phyloP scores from a whole-genome alignment of 2,888 invertebrate genomes.

The Galerucella pusilla region DNA sequence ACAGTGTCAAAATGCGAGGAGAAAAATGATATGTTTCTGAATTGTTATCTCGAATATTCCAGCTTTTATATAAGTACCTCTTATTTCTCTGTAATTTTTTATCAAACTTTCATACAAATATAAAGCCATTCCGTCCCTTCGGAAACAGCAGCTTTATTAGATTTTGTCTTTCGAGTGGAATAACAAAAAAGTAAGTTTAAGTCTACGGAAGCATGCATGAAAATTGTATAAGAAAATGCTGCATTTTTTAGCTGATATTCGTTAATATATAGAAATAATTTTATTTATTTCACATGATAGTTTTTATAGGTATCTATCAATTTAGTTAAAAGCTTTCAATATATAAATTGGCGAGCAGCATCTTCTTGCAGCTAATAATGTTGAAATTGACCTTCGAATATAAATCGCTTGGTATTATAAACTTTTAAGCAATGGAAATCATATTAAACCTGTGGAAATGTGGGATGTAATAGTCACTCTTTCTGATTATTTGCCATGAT shows the following conservation, averaged over 20 bases:
- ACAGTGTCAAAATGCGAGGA: too few species aligned
- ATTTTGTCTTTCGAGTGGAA: not conserved
- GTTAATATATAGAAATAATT: not conserved
- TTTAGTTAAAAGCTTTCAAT: not conserved
- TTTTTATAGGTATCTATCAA: not conserved
- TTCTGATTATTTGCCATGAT: constrained; percentile 52
- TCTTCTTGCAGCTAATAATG: constrained; percentile 15
- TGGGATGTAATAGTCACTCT: constrained; percentile 54
- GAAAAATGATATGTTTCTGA: too few species aligned
- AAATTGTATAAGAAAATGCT: not conserved
- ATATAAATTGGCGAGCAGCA: not conserved
- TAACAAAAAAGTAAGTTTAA: not conserved
- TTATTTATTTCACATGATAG: too few species aligned
- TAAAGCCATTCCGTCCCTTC: not conserved
- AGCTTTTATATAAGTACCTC: not conserved
- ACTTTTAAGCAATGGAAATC: constrained; percentile 40
- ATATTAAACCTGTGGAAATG: constrained; percentile 45
- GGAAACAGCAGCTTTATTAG: not conserved
- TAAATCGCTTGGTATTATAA: constrained; percentile 35
- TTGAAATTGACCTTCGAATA: constrained; percentile 15
- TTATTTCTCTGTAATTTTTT: not conserved
- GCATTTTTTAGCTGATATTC: too few species aligned
- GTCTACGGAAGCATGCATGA: not conserved
- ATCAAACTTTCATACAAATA: not conserved
- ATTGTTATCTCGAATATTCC: not conserved